A percentile compares a stretch with the other conserved stretches of the same genome.
These are phyloP conservation scores for Tychaedon coryphoeus DNA, from an alignment of 2,113 vertebrate genomes.

Conservation along the genomic window DNA sequence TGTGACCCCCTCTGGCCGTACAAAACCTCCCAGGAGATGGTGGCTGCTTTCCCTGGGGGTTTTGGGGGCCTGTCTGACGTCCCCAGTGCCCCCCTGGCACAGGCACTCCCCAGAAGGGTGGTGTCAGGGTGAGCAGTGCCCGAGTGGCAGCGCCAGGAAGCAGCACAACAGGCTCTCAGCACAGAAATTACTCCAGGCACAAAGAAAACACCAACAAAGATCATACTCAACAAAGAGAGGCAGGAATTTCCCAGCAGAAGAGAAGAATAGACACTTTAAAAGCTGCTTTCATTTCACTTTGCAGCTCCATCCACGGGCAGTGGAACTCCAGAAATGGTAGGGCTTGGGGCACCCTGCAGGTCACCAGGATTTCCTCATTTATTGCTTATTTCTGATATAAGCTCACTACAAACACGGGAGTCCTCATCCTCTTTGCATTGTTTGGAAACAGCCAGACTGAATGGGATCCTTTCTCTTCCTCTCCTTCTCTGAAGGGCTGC, in stretches of 20 bases:
- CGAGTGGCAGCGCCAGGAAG: background rate
- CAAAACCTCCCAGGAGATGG: rapidly evolving
- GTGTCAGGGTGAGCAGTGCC: background rate
- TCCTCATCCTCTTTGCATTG: constrained; percentile 63
- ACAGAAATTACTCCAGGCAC: constrained; percentile 54
- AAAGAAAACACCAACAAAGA: constrained; percentile 67
- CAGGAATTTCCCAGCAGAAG: constrained; percentile 44
- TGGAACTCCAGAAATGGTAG: constrained; percentile 31
- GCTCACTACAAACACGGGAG: constrained; percentile 37
- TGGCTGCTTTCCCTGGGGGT: rapidly evolving
- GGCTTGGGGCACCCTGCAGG: background rate
- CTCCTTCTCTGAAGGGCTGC: constrained; percentile 51
- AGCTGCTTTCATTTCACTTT: constrained; percentile 51
- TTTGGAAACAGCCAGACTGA: constrained; percentile 36
- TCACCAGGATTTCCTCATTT: constrained; percentile 65
- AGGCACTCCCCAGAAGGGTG: background rate
- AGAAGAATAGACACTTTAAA: constrained; percentile 49
- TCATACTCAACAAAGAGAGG: constrained; percentile 24
- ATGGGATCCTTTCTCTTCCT: constrained; percentile 8
- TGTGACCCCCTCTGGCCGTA: no score
- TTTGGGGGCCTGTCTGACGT: rapidly evolving
- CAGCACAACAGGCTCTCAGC: constrained; percentile 8
- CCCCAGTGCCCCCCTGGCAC: rapidly evolving
- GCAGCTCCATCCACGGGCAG: background rate
- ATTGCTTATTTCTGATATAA: constrained; percentile 50